Percentiles rank a stretch among this genome's conserved stretches.
phyloP scores from a whole-genome alignment of 2,797 vertebrate genomes.

The Jordanella pulchra region DNA sequence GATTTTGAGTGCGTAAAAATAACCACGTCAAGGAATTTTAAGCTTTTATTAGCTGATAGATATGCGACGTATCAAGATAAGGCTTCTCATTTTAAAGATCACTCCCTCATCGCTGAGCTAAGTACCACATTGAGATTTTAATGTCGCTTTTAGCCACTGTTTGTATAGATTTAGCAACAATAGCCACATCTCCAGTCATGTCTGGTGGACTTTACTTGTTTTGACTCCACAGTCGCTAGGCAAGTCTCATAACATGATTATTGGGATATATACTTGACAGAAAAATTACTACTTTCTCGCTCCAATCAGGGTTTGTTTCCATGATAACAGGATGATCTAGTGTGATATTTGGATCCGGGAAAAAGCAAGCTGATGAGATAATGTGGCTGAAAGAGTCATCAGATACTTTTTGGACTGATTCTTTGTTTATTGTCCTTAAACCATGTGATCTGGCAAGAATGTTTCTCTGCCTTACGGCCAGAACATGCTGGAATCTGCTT shows the following conservation, averaged over 20 bases:
- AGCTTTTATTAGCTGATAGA: slow-evolving; percentile 7
- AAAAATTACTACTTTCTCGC: background rate
- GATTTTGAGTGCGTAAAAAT: slow-evolving; percentile 5
- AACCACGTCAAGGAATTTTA: background rate
- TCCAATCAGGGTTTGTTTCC: background rate
- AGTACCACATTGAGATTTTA: background rate
- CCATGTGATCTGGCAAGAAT: background rate
- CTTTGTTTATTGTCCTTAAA: background rate
- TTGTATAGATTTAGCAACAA: slow-evolving; percentile 1
- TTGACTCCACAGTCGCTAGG: background rate
- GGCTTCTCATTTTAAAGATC: background rate
- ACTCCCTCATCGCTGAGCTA: background rate
- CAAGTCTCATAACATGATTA: background rate
- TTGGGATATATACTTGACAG: background rate
- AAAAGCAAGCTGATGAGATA: background rate
- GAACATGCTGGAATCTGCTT: background rate
- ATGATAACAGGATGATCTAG: background rate
- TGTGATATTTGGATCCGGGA: background rate
- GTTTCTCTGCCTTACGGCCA: background rate
- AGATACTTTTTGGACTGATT: background rate
- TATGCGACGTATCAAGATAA: slow-evolving; percentile 7
- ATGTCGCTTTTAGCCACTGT: background rate
- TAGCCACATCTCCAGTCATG: background rate
- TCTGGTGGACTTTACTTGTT: slow-evolving; percentile 3
- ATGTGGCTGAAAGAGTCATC: background rate